phyloP scores from a whole-genome alignment of 2,888 invertebrate genomes.

The Microchrysa polita region DNA sequence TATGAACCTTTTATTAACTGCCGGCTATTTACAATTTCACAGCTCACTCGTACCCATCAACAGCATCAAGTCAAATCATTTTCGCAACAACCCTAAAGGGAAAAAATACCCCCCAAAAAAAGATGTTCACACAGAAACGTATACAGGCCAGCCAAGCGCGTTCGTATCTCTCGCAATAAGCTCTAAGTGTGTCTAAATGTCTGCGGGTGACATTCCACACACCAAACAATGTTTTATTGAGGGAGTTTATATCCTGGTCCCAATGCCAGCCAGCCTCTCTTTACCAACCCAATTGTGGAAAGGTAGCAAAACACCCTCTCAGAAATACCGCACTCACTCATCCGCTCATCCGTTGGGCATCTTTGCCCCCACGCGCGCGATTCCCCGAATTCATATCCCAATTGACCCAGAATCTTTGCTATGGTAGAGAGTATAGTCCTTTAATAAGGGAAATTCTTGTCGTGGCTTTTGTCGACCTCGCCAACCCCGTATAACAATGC shows the following conservation, averaged over 20 bases:
- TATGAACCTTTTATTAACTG: conserved; percentile 38
- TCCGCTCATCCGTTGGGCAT: conserved; percentile 3
- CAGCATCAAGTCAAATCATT: conserved; percentile 32
- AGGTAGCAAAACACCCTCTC: conserved; percentile 9
- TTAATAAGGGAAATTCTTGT: conserved; percentile 31
- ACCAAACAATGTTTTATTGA: conserved; percentile 63
- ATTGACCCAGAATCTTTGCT: background rate
- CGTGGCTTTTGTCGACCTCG: conserved; percentile 5
- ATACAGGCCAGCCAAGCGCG: too few relatives aligned
- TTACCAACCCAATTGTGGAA: conserved; percentile 25
- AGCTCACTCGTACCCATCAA: conserved; percentile 39
- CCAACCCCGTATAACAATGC: conserved; percentile 3
- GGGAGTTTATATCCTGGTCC: conserved; percentile 51
- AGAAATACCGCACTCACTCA: background rate
- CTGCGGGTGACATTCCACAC: conserved; percentile 64
- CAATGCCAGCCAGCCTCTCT: too few relatives aligned
- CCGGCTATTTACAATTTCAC: conserved; percentile 49
- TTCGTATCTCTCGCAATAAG: conserved; percentile 20
- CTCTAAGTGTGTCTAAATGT: conserved; percentile 55
- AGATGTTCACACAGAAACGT: background rate
- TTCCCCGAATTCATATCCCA: conserved; percentile 37
- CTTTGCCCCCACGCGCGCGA: conserved; percentile 13
- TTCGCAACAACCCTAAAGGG: conserved; percentile 35
- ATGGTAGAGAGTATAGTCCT: conserved; percentile 17
- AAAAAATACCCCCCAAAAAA: conserved; percentile 43